phyloP scores from a whole-genome alignment of 37 sponge, comb jelly and placozoan species.

The Geodia barretti region DNA sequence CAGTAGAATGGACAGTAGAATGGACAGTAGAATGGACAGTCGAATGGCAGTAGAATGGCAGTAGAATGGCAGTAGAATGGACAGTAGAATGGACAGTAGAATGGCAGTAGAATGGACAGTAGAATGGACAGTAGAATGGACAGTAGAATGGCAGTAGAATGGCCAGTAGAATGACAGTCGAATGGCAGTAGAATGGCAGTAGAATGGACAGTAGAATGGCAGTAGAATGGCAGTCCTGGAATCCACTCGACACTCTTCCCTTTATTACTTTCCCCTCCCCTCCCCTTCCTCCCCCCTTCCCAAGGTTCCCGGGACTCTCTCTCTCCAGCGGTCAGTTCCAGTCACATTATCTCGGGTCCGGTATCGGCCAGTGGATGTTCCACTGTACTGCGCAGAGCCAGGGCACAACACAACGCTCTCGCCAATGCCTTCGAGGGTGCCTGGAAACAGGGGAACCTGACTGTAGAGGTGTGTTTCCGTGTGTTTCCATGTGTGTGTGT shows the following conservation, averaged over 20 bases:
- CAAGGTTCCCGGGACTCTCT: too few species aligned
- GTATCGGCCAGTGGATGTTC: background rate
- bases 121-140: too few species aligned
- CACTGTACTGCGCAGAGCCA: background rate
- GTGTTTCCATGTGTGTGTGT: too few species aligned
- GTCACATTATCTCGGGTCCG: conserved; percentile 52
- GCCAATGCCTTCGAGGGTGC: conserved; percentile 60
- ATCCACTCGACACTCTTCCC: too few species aligned
- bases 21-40: too few species aligned
- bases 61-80: background rate
- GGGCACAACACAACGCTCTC: conserved; percentile 22
- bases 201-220: too few species aligned
- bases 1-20: too few species aligned
- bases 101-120: too few species aligned
- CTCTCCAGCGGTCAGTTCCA: background rate
- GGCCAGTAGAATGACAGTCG: too few species aligned
- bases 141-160: too few species aligned
- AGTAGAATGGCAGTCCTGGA: too few species aligned
- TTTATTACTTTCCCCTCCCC: background rate
- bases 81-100: conserved; percentile 24
- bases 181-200: too few species aligned
- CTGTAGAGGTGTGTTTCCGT: conserved; percentile 50
- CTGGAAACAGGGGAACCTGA: conserved; percentile 71
- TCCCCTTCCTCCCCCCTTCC: background rate
- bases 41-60: background rate